Evolutionary conservation across 2,888 invertebrate species (phyloP), one percentile per base, ranked within the genome.

Genomic region (Gonocerus acuteangulatus): DNA sequence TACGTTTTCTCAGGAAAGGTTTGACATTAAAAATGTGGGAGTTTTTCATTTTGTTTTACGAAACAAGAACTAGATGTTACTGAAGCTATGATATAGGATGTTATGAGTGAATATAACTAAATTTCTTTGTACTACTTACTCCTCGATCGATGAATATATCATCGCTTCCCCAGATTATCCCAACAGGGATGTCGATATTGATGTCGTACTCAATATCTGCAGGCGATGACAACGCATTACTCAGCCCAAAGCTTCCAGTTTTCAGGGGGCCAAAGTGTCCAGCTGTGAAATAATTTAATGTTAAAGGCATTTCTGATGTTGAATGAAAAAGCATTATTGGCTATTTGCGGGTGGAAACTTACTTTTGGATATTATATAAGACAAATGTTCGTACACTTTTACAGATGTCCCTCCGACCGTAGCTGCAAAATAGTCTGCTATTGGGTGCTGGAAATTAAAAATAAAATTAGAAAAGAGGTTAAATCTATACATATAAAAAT

Each of bases 351-450:
- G 27, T 27, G 27, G n/a, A n/a, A 44, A 3, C 44, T 27, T 45
- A 47, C 57, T 44, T 57, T n/a, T 45, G 11, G 45, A 21, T 22
- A 60, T 18, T 22, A 49, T 49, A 22, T 23, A 23, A 15, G 57
- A 21, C n/a, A 64, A 22, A 36, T 64, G 64, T 2, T 64, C 56
- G 49, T 39, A 62, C 13, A 60, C 48, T 56, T 62, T 62, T 22
- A 64, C 60, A 15, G 64, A 64, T 45, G 62, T 62, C 11, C 64
- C 64, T 13, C 58, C 47, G 2, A 42, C 15, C n/a, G 48, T 36
- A 1, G 56, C 34, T 2, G 59, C 49, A 16, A 62, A 18, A 34
- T 61, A 62, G 23, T 57, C 47, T 22, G 47, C 19, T 32, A 57
- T 23, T 9, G 57, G 57, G 13, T 9, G 45, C 57, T 57, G 18